These are phyloP conservation scores for Tachuris rubrigastra DNA, from an alignment of 2,113 vertebrate genomes.

Conservation along the genomic window DNA sequence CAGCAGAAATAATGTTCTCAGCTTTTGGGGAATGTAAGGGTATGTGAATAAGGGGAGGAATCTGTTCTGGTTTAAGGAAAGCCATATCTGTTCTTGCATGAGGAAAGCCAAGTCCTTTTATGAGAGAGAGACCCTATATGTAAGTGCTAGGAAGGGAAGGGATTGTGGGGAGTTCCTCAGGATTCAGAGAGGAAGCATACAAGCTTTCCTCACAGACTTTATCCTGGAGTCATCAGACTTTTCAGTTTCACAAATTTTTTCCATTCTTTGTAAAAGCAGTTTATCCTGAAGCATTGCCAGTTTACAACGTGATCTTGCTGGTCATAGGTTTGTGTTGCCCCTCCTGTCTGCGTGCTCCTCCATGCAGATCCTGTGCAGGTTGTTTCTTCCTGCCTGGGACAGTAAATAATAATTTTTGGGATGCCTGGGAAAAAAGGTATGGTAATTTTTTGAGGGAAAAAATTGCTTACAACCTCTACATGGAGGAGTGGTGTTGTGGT, in stretches of 20 bases:
- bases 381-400: neutral
- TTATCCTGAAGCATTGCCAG: neutral
- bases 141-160: neutral
- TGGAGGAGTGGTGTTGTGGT: neutral
- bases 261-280: neutral
- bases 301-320: neutral
- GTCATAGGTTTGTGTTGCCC: neutral
- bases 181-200: neutral
- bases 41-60: neutral
- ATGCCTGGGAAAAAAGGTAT: neutral
- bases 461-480: neutral
- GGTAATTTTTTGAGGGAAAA: neutral
- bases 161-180: neutral
- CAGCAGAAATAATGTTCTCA: constrained; percentile 10
- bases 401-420: neutral
- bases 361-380: neutral
- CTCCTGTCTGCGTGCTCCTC: neutral
- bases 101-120: constrained; percentile 9
- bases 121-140: neutral
- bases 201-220: neutral
- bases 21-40: neutral
- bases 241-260: neutral
- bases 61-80: constrained; percentile 19
- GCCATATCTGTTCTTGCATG: neutral
- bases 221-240: neutral